Percentiles rank a stretch among this genome's conserved stretches.
phyloP scores from a whole-genome alignment of 2,113 vertebrate species.

The Manacus vitellinus region DNA sequence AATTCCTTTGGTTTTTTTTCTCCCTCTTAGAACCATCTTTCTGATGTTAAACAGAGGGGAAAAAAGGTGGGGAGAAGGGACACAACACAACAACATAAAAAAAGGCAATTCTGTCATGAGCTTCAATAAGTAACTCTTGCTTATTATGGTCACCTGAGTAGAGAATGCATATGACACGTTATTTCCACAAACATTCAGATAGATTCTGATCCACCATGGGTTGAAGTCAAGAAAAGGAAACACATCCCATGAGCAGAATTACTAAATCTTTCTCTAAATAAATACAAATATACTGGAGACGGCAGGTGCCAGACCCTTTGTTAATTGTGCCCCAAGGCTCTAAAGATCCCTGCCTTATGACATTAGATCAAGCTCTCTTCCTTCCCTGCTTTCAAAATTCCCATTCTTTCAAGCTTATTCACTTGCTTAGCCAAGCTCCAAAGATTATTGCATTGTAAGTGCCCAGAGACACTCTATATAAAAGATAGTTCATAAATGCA shows the following conservation, averaged over 20 bases:
- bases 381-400: background rate
- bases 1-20: background rate
- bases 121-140: background rate
- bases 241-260: background rate
- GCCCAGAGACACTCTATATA: background rate
- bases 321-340: constrained; percentile 42
- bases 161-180: background rate
- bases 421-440: background rate
- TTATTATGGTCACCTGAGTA: background rate
- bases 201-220: background rate
- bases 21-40: background rate
- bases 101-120: background rate
- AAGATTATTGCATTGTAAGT: background rate
- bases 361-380: constrained; percentile 19
- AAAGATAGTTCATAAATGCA: background rate
- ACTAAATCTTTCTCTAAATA: background rate
- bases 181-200: background rate
- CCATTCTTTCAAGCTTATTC: background rate
- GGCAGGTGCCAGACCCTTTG: constrained; percentile 24
- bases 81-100: background rate
- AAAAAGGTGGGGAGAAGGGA: fast-evolving
- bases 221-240: background rate
- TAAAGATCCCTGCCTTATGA: constrained; percentile 13
- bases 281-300: background rate
- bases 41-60: background rate